Base-by-base conservation (phyloP, 37 sponge, comb jelly and placozoan species). In the Dysidea cf. avara region DNA sequence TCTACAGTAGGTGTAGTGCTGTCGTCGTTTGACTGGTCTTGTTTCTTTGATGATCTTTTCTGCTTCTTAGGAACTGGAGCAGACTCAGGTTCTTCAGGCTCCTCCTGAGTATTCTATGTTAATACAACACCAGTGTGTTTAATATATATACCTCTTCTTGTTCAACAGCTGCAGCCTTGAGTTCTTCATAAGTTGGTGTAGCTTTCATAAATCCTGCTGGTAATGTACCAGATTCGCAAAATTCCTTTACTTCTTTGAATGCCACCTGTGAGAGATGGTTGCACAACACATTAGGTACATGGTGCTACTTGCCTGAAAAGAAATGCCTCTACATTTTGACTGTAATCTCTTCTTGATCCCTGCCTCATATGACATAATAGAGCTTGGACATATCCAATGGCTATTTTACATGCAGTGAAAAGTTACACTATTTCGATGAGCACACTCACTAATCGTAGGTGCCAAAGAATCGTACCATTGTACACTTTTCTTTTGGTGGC, bases 271-370 rank as follows among this genome's bases (percentile, higher is more conserved):
- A 43, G 35, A 22, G 26, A 39, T 72, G 38, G 11, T 13, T 14
- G 34, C 18, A 18, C 22, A 37, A 39, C n/a, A 24, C 20, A 18
- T 7, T 17, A 47, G 30, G 12, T 21, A 16, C 43, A 37, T 3
- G 14, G 33, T 14, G 6, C 3, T 18, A 64, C 79, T 66, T 22
- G 81, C 87, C 76, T 40, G 37, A 71, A 87, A 87, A 2, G 64
- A 20, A 46, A 66, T 81, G 24, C 88, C 77, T 49, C 56, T 81
- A 61, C 83, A 77, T 64, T 77, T 87, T 0, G 66, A 52, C 38
- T 81, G 88, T 51, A 81, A 77, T 37, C 71, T 80, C 68, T 87
- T 87, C 56, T 70, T 54, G 20, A 87, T 28, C 22, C 88, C 88
- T 26, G 63, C 76, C 34, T 69, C 67, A 48, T 81, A 87, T 2